Evolutionary conservation across 2,797 vertebrate genomes (phyloP), one percentile per base, ranked within the genome.

Genomic region (Platyrinchus mystaceus): DNA sequence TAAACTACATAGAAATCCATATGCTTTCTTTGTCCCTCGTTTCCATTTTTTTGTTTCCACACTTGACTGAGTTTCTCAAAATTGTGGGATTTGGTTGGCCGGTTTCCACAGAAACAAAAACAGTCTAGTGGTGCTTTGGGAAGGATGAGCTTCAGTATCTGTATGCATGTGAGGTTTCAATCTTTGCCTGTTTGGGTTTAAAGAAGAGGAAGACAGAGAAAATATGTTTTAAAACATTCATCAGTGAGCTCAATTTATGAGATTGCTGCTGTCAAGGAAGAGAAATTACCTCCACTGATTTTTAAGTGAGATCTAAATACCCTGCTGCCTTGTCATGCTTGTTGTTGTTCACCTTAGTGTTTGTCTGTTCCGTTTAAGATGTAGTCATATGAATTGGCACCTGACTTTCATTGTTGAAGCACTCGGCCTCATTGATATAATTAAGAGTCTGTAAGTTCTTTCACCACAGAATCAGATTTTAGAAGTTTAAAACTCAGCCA

Each of bases 391-490:
- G 46, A 93, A 89, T 50, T 49, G 26, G 22, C 22, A 87, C 13
- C 28, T 84, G 39, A 76, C 24, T 79, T 96, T 86, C 88, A 75
- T 36, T 90, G 62, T 67, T 74, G 49, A 63, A 34, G 30, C 43
- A 70, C 22, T 52, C 55, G 50, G 70, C 28, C 77, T 67, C 78
- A 68, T 53, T 78, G 24, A 79, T 89, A 66, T 67, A 94, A 93
- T 87, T 94, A 95, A 90, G 23, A 14, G 4, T 20, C 55, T 91
- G 12, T 87, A 94, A 95, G 56, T 18, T 53, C 85, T 97, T 96
- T 92, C 43, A 88, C 91, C 58, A 70, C 49, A 87, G 34, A 67
- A 10, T 14, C 58, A 86, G 49, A 60, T 87, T 95, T 91, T 87
- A 90, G 44, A 84, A 85, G 37, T 82, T 60, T 52, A 84, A 84